Conservation (phyloP, 2,113 vertebrate species). For the Corynorhinus townsendii region DNA sequence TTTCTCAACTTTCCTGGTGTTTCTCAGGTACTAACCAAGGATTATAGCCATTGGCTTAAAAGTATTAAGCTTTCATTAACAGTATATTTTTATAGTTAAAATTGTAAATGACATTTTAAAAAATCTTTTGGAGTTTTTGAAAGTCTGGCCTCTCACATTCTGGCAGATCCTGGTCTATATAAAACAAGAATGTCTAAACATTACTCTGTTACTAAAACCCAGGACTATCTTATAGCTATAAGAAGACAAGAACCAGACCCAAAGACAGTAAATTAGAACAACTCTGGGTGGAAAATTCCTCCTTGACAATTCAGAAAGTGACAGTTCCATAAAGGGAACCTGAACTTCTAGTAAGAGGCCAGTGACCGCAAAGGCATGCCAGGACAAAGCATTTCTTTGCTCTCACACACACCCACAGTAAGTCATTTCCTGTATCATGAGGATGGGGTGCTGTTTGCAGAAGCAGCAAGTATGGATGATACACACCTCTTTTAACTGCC, state of each 20-base stretch:
- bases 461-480: constrained; percentile 41
- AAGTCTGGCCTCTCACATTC: background rate
- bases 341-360: background rate
- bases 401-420: background rate
- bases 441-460: background rate
- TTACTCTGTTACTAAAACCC: background rate
- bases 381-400: constrained; percentile 32
- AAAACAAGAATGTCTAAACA: background rate
- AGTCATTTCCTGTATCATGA: constrained; percentile 42
- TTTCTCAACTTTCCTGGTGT: background rate
- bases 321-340: background rate
- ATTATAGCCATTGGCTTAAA: background rate
- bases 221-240: background rate
- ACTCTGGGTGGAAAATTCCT: background rate
- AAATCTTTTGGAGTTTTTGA: background rate
- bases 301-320: background rate
- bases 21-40: background rate
- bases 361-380: background rate
- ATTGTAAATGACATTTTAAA: background rate
- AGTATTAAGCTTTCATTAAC: background rate
- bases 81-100: constrained; percentile 17
- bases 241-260: background rate
- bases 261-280: background rate
- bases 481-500: constrained; percentile 56
- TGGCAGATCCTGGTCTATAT: background rate